These are phyloP conservation scores for Pararge aegeria DNA, from an alignment of 1,140 invertebrate species.

Conservation along the genomic window DNA sequence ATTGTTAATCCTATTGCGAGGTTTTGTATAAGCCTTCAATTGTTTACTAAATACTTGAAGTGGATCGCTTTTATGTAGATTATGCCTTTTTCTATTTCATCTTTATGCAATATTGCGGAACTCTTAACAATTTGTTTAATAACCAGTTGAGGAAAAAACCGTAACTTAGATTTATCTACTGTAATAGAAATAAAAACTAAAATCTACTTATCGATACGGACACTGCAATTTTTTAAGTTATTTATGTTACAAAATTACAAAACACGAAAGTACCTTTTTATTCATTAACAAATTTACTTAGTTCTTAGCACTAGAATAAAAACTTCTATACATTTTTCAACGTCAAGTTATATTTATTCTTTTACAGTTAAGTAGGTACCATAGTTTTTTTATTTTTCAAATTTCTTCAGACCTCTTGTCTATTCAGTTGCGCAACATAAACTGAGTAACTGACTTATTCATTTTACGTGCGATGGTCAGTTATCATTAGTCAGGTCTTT, in stretches of 20 bases:
- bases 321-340: too few relatives aligned
- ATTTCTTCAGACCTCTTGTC: neutral
- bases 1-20: constrained; percentile 14
- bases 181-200: too few relatives aligned
- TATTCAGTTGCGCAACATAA: neutral
- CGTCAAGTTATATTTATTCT: neutral
- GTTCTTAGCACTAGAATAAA: too few relatives aligned
- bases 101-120: neutral
- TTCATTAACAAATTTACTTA: too few relatives aligned
- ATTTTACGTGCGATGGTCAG: neutral
- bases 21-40: constrained; percentile 21
- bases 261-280: too few relatives aligned
- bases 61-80: constrained; percentile 6
- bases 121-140: neutral
- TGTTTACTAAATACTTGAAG: constrained; percentile 14
- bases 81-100: neutral
- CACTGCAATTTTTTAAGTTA: too few relatives aligned
- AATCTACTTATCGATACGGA: too few relatives aligned
- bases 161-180: too few relatives aligned
- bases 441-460: neutral
- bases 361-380: neutral
- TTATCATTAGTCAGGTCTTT: neutral
- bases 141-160: neutral
- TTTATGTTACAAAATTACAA: too few relatives aligned
- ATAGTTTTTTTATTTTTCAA: too few relatives aligned